Evolutionary conservation across 1,140 invertebrate genomes (phyloP), one percentile per base, ranked within the genome.

Genomic region (Cryptotermes secundus): DNA sequence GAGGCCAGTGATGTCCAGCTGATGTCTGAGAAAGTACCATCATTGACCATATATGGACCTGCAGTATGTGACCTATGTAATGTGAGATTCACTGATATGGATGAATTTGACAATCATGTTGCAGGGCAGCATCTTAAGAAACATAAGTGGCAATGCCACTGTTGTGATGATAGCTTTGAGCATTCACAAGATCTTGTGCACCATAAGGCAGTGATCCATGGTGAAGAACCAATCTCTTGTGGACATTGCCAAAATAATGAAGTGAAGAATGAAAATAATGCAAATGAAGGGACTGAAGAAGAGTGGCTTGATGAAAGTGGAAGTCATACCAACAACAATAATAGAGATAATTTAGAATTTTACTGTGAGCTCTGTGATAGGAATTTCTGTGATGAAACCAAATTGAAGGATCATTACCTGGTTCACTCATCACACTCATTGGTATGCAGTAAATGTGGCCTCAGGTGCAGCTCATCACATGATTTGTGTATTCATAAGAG

Each of bases 401-500:
- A 86, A 87, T 26, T 79, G 87, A 16, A 87, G 87, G 45, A 86
- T 86, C 26, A 86, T 87, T 81, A 85, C 85, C 0, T 81, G 34
- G 84, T 88, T 6, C 87, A 87, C 19, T 86, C 87, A 83, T 84
- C 87, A 24, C 86, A 14, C 9, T 24, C 42, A 31, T 3, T 38
- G 26, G 80, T 81, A n/a, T 81, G 87, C 38, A 85, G 86, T 82
- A 84, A 85, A 12, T 87, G 87, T 80, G 86, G 87, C 3, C 82
- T 84, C 14, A 86, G 87, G n/a, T 86, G 87, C 72, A 79, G 84
- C 22, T 87, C 88, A 7, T 84, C 87, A 26, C 87, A 88, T 42
- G 86, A 87, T n/a, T 85, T 88, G 19, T 88, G 86, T 82, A 80
- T 86, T 83, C 88, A 88, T 49, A 88, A 53, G 16, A 82, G 36